A percentile compares a stretch with the other conserved stretches of the same genome.
These are phyloP conservation scores for Cydia pomonella DNA, from an alignment of 1,140 invertebrate genomes.

Conservation along the genomic window DNA sequence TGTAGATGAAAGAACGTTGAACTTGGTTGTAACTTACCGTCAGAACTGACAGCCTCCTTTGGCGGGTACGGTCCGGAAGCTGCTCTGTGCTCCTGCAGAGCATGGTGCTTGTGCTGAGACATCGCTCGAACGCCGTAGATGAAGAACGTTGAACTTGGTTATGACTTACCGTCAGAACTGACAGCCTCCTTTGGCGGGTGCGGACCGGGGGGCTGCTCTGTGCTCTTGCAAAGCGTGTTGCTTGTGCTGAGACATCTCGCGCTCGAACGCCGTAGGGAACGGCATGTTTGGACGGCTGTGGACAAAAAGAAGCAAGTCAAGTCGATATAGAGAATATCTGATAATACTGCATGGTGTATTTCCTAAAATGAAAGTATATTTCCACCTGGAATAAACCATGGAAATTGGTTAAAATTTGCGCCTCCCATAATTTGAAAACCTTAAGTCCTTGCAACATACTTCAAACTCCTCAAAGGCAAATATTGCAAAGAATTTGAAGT, in stretches of 20 bases:
- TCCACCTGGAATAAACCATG: no score
- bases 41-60: conserved; percentile 50
- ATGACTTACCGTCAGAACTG: conserved; percentile 36
- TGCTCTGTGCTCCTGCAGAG: conserved; percentile 68
- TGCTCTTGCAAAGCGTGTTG: conserved; percentile 64
- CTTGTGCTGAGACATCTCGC: conserved; percentile 57
- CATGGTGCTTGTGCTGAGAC: conserved; percentile 58
- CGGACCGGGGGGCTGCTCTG: conserved; percentile 67
- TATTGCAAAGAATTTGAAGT: no score
- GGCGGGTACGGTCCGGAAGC: conserved; percentile 61
- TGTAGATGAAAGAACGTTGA: no score
- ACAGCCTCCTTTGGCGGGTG: conserved; percentile 53
- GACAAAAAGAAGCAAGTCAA: not conserved
- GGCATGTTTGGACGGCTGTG: conserved; percentile 56
- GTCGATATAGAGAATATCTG: no score
- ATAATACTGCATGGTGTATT: no score
- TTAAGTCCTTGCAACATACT: no score
- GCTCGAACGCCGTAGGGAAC: conserved; percentile 20
- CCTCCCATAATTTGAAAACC: no score
- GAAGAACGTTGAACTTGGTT: no score
- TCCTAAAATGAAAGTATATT: no score
- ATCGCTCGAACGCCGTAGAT: conserved; percentile 29
- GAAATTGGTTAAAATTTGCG: no score
- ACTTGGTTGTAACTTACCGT: conserved; percentile 12
- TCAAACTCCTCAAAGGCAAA: no score